Percentiles rank a stretch among this genome's conserved stretches.
phyloP scores from a whole-genome alignment of 2,888 invertebrate species.

The Chalcosyrphus nemorum region DNA sequence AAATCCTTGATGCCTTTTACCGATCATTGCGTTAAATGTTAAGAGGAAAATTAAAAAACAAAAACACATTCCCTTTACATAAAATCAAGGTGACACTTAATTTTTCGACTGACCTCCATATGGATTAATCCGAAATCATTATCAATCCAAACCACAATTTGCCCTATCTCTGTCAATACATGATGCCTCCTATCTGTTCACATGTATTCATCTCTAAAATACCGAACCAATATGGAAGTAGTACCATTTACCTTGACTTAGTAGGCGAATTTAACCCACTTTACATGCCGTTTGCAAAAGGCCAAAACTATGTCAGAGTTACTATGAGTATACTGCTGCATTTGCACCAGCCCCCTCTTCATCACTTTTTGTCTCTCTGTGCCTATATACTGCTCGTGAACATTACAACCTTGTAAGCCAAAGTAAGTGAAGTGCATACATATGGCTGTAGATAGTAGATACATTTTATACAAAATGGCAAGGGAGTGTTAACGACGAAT shows the following conservation, averaged over 20 bases:
- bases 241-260: constrained; percentile 66
- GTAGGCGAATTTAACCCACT: constrained; percentile 57
- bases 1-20: too few relatives aligned
- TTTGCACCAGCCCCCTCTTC: constrained; percentile 14
- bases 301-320: constrained; percentile 61
- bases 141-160: neutral
- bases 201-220: neutral
- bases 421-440: constrained; percentile 54
- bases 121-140: neutral
- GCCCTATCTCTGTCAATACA: neutral
- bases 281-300: constrained; percentile 29
- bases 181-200: neutral
- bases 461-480: constrained; percentile 41
- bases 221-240: neutral
- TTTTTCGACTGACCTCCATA: neutral
- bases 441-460: neutral
- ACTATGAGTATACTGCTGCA: too few relatives aligned
- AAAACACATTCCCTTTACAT: too few relatives aligned
- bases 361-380: constrained; percentile 25
- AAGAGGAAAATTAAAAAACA: too few relatives aligned
- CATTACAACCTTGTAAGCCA: constrained; percentile 63
- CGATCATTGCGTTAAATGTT: too few relatives aligned
- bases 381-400: constrained; percentile 14
- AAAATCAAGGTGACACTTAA: neutral
- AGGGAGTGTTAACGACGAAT: constrained; percentile 54